Percentiles rank a stretch among this genome's conserved stretches.
Conservation (phyloP, 2,113 vertebrate genomes). For the Mobula hypostoma region DNA sequence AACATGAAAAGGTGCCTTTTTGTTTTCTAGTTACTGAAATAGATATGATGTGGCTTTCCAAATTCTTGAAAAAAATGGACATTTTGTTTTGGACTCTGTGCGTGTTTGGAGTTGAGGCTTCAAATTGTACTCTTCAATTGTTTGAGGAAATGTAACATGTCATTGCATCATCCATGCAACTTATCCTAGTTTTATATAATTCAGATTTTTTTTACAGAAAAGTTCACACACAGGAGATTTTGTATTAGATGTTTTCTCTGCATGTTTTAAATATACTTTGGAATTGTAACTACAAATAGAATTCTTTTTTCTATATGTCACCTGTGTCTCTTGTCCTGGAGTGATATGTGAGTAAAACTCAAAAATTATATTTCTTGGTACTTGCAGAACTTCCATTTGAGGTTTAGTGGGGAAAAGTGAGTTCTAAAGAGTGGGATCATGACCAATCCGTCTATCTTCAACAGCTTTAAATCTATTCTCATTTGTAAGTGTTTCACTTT, state of each 20-base stretch:
- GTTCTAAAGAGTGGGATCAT: too few species aligned
- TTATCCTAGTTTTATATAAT: slow-evolving; percentile 3
- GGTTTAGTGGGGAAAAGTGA: too few species aligned
- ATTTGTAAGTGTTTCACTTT: too few species aligned
- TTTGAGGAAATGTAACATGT: neutral
- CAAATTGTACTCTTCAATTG: neutral
- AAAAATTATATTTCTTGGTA: neutral
- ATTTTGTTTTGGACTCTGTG: neutral
- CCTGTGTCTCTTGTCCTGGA: neutral
- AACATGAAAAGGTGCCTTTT: slow-evolving; percentile 3
- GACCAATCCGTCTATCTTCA: too few species aligned
- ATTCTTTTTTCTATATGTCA: neutral
- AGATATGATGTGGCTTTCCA: slow-evolving; percentile 20
- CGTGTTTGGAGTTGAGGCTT: neutral
- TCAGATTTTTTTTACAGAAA: neutral
- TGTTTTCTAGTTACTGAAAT: neutral
- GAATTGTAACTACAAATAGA: slow-evolving; percentile 26
- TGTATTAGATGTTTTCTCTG: slow-evolving; percentile 10
- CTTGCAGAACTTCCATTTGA: too few species aligned
- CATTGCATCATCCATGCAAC: slow-evolving; percentile 20
- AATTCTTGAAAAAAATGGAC: neutral
- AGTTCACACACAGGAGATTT: neutral
- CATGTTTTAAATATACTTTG: slow-evolving; percentile 28
- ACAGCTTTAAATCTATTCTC: too few species aligned
- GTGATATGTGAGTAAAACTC: neutral